A percentile compares a stretch with the other conserved stretches of the same genome.
Conservation (phyloP, 2,797 vertebrate species). For the Cuculus canorus region DNA sequence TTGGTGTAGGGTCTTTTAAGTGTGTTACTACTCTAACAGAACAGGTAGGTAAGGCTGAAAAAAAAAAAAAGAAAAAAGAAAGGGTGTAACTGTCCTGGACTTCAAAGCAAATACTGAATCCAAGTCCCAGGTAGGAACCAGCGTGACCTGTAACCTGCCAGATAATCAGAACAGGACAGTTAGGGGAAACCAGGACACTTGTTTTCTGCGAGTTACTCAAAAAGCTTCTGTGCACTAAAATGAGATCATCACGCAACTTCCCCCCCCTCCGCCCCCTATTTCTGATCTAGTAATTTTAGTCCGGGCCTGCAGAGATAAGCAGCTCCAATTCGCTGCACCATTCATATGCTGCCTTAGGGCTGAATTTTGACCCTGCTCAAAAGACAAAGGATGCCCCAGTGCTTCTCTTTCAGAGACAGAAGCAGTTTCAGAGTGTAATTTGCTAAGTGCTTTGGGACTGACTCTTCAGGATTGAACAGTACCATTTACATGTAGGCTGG, state of each 20-base stretch:
- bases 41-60: not conserved
- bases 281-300: conserved; percentile 53
- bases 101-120: not conserved
- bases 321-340: conserved; percentile 27
- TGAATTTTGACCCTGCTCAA: conserved; percentile 57
- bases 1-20: not conserved
- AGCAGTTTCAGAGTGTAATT: conserved; percentile 62
- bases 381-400: conserved; percentile 42
- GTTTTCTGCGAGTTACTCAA: conserved; percentile 27
- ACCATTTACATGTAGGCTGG: conserved; percentile 51
- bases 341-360: conserved; percentile 48
- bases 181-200: conserved; percentile 25
- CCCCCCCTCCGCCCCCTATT: not conserved
- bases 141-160: not conserved
- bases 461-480: conserved; percentile 27
- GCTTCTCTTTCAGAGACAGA: conserved; percentile 45
- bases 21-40: not conserved
- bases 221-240: conserved; percentile 33
- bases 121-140: not conserved
- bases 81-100: not conserved
- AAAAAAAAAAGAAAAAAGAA: not conserved
- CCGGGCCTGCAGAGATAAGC: conserved; percentile 43
- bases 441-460: conserved; percentile 69
- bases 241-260: not conserved
- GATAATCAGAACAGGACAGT: conserved; percentile 13